These are phyloP conservation scores for Gandaritis pyraliata DNA, from an alignment of 2,888 invertebrate species.

Conservation along the genomic window DNA sequence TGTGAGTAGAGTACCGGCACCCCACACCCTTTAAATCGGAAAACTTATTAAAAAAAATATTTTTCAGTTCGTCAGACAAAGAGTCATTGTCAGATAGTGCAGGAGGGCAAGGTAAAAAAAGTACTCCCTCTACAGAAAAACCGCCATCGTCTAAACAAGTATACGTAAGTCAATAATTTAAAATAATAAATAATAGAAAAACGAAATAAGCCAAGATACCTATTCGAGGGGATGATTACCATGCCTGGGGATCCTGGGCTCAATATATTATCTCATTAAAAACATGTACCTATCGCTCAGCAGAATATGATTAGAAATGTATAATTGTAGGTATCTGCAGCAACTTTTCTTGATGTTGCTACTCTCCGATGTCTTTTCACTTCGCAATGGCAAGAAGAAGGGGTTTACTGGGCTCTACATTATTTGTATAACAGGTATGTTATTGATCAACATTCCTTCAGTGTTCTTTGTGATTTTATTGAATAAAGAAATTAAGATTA, in stretches of 20 bases:
- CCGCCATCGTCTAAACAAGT: conserved; percentile 64
- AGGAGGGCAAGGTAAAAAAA: conserved; percentile 62
- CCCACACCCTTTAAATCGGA: no score
- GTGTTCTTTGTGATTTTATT: no score
- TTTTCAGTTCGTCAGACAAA: conserved; percentile 87
- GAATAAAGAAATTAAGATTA: no score
- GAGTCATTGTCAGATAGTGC: conserved; percentile 88
- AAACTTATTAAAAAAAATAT: no score
- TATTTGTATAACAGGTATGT: conserved; percentile 93
- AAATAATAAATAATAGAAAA: no score
- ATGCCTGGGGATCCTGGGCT: not conserved
- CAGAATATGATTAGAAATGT: not conserved
- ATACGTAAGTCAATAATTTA: conserved; percentile 55
- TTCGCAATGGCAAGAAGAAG: conserved; percentile 99
- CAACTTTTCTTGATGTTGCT: conserved; percentile 98
- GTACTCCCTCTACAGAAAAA: conserved; percentile 70
- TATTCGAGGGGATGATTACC: no score
- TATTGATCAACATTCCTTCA: not conserved
- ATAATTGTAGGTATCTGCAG: conserved; percentile 87
- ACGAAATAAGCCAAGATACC: no score
- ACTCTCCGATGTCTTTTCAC: conserved; percentile 98
- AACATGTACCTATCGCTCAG: no score
- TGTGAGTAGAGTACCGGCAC: no score
- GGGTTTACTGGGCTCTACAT: conserved; percentile 98
- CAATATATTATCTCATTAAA: no score